Percentiles rank a stretch among this genome's conserved stretches.
These are phyloP conservation scores for Andrena bucephala DNA, from an alignment of 2,888 invertebrate species.

Conservation along the genomic window DNA sequence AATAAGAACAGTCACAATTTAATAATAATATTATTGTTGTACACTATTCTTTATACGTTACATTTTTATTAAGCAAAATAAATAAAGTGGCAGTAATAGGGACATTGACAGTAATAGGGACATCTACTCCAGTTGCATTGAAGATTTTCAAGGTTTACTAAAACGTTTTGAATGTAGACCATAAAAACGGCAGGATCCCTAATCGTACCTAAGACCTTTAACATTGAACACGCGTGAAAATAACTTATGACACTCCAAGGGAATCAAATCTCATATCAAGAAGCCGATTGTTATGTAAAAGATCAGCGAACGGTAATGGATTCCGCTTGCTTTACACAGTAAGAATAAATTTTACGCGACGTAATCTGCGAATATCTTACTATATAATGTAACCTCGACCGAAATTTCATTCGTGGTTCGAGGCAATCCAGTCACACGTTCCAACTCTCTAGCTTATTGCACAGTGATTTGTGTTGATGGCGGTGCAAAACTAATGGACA, in stretches of 20 bases:
- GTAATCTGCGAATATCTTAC: conserved; percentile 1
- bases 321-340: conserved; percentile 24
- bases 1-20: too few species aligned
- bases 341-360: conserved; percentile 22
- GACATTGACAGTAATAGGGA: too few species aligned
- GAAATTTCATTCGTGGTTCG: conserved; percentile 17
- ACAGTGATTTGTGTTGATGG: not conserved
- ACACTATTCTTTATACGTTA: too few species aligned
- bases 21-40: too few species aligned
- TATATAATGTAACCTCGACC: conserved; percentile 35
- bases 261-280: not conserved
- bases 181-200: not conserved
- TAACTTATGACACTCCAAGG: not conserved
- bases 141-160: too few species aligned
- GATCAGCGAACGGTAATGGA: conserved; percentile 6
- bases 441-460: not conserved
- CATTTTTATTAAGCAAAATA: too few species aligned
- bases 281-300: not conserved
- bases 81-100: too few species aligned
- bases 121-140: too few species aligned
- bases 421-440: conserved; percentile 12
- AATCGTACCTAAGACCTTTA: not conserved
- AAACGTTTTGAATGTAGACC: too few species aligned
- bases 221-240: not conserved
- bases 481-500: not conserved